Evolutionary conservation across 2,888 invertebrate species (phyloP).

Genomic region (Himalopsyche japonica): DNA sequence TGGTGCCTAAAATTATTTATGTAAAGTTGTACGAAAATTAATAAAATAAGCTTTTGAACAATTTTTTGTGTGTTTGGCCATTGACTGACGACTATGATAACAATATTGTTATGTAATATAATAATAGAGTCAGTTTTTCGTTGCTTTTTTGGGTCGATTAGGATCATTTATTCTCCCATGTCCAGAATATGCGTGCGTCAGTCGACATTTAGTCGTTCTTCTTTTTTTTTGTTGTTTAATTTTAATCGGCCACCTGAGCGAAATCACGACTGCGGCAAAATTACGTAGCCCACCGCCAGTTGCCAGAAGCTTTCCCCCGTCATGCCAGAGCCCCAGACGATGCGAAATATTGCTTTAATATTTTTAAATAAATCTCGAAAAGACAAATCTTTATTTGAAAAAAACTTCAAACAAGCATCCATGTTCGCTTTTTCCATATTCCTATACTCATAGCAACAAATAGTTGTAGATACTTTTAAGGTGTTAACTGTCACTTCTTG

Average conservation of each 20-base stretch:
- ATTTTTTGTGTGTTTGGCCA: no score
- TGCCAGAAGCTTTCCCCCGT: neutral
- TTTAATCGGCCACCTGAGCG: constrained; percentile 34
- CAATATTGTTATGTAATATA: no score
- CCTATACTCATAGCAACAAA: no score
- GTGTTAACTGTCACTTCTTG: no score
- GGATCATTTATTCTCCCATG: neutral
- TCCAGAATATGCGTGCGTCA: constrained; percentile 15
- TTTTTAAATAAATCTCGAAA: neutral
- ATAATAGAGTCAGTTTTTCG: neutral
- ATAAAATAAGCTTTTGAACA: no score
- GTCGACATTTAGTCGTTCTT: neutral
- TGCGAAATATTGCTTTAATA: neutral
- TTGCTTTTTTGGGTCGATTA: neutral
- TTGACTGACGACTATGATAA: no score
- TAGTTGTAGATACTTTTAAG: no score
- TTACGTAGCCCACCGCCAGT: constrained; percentile 12
- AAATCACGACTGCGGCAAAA: constrained; percentile 34
- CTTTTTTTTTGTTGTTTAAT: neutral
- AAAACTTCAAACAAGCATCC: neutral
- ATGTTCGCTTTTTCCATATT: neutral
- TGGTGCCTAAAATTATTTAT: no score
- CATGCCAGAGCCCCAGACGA: neutral
- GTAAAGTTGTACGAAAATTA: no score
- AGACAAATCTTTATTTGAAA: neutral